Conservation (phyloP, 2,888 invertebrate species). For the Bedellia somnulentella region DNA sequence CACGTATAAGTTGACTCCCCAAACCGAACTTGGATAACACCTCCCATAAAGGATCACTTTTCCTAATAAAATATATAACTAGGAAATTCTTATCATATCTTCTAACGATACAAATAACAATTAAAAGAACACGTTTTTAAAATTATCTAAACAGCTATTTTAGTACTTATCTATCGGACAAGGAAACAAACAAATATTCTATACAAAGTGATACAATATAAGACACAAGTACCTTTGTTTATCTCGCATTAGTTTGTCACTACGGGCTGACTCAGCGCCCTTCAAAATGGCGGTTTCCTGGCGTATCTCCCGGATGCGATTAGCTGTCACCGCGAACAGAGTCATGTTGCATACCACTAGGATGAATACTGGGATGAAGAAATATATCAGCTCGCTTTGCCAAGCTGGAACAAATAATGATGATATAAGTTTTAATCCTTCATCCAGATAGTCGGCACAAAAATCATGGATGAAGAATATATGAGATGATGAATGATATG, state of each 20-base stretch:
- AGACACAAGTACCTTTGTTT: conserved; percentile 52
- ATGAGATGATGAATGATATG: no score
- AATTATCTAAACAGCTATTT: not conserved
- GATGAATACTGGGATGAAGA: conserved; percentile 69
- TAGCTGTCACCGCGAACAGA: conserved; percentile 69
- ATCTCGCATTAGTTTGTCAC: conserved; percentile 59
- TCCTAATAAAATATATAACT: no score
- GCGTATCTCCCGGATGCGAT: conserved; percentile 66
- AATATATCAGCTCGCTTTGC: conserved; percentile 64
- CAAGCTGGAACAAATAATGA: conserved; percentile 51
- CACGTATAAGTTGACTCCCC: no score
- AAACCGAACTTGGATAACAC: no score
- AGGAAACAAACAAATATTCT: not conserved
- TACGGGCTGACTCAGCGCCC: conserved; percentile 66
- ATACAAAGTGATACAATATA: not conserved
- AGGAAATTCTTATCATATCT: no score
- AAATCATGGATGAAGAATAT: no score
- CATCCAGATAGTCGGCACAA: no score
- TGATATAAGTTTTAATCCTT: no score
- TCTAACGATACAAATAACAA: not conserved
- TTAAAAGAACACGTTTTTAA: not conserved
- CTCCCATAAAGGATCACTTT: no score
- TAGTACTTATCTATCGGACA: not conserved
- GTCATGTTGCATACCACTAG: conserved; percentile 66
- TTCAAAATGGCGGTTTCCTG: conserved; percentile 69